Evolutionary conservation across 2,797 vertebrate species (phyloP).

Genomic region (Neomorphus geoffroyi): DNA sequence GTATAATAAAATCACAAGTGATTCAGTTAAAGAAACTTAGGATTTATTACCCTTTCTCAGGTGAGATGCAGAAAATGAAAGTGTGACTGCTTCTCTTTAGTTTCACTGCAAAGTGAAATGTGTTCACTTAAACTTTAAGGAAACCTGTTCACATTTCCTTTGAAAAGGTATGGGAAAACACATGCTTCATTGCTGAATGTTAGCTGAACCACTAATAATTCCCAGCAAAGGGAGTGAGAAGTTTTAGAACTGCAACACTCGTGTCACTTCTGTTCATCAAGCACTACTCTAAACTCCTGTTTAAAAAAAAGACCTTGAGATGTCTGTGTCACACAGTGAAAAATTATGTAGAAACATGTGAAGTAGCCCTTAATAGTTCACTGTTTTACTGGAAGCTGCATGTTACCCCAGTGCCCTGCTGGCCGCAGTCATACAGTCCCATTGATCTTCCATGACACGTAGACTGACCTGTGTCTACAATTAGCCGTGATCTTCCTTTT

Average conservation of each 20-base stretch:
- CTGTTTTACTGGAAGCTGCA: background rate
- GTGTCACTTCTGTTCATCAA: background rate
- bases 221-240: background rate
- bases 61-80: background rate
- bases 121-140: background rate
- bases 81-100: background rate
- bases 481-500: background rate
- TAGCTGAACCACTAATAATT: background rate
- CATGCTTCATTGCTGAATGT: background rate
- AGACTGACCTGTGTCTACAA: background rate
- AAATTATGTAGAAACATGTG: background rate
- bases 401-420: background rate
- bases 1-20: background rate
- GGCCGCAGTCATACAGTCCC: background rate
- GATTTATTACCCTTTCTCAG: background rate
- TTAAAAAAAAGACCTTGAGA: background rate
- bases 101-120: background rate
- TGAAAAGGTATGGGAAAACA: background rate
- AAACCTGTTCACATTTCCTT: background rate
- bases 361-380: background rate
- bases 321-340: background rate
- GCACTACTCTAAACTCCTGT: background rate
- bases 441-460: background rate
- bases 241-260: background rate
- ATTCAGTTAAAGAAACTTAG: background rate